Evolutionary conservation across 2,797 vertebrate genomes (phyloP), one percentile per base, ranked within the genome.

Genomic region (Kryptolebias ocellatus): DNA sequence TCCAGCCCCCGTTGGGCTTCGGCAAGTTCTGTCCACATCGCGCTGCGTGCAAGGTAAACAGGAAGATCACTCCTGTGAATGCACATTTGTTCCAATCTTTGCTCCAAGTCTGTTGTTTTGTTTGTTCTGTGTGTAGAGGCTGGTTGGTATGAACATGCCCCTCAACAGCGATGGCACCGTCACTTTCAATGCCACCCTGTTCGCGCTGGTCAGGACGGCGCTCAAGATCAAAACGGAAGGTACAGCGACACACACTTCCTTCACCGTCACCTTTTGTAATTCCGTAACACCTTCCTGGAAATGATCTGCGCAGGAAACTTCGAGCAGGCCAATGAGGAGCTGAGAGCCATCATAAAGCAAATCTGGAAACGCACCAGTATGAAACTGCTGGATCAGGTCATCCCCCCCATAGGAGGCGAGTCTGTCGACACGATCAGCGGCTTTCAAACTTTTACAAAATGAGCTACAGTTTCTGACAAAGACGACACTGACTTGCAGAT

Each of bases 331-430:
- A 99, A 99, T 0, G 98, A 99, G 89, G 98, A 99, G 87, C 90
- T 99, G 69, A 92, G 98, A 90, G 89, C 96, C 64, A 98, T 99
- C 34, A 98, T 99, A 51, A 99, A 99, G 90, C 92, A 95, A 74
- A 99, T 99, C 89, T 99, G 98, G 98, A 99, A 99, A 84, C 93
- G 98, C 80, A 99, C 96, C 0, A 99, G 98, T 78, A 99, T 99
- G 98, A 99, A 99, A 78, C 94, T 99, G 2, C 84, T 99, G 70
- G 98, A 99, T 88, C 98, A 99, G 89, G 97, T 99, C 83, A 99
- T 99, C 78, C 98, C 98, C 2, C 96, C 98, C 0, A 98, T 99
- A 53, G 98, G 98, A 95, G 98, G 98, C 95, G 49, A 72, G 91
- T 51, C 17, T 42, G 0, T 53, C 39, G 28, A 15, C 11, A 27